Evolutionary conservation across 2,113 vertebrate species (phyloP).

Genomic region (Apteryx owenii): DNA sequence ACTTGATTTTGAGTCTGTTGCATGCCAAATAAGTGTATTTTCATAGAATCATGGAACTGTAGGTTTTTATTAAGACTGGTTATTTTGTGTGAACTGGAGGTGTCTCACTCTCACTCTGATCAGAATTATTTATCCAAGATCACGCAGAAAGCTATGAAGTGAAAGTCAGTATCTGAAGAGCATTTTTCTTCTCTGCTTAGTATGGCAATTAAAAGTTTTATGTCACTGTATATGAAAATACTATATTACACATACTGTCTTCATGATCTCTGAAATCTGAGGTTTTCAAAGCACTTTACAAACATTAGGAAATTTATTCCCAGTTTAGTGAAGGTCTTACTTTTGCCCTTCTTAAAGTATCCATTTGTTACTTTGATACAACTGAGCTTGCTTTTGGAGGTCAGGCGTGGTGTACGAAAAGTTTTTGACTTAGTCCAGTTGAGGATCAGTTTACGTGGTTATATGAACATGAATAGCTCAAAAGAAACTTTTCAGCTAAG

Average conservation of each 20-base stretch:
- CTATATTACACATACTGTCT: neutral
- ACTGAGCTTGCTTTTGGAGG: neutral
- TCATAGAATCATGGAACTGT: neutral
- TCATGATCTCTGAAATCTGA: neutral
- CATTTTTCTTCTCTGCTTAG: neutral
- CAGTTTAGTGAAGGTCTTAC: neutral
- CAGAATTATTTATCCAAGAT: neutral
- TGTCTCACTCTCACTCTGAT: neutral
- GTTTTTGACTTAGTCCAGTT: neutral
- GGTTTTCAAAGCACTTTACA: neutral
- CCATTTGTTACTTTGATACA: neutral
- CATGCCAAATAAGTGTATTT: neutral
- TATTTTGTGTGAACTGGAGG: neutral
- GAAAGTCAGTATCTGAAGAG: neutral
- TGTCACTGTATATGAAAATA: neutral
- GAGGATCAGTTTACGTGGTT: neutral
- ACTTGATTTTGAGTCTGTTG: neutral
- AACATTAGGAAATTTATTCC: neutral
- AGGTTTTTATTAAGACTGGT: neutral
- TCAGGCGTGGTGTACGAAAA: neutral
- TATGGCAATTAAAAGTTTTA: neutral
- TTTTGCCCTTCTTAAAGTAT: neutral
- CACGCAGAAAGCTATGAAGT: neutral
- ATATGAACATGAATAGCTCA: neutral
- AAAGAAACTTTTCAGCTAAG: neutral